Percentiles rank a stretch among this genome's conserved stretches.
Evolutionary conservation across 2,797 vertebrate genomes (phyloP).

Genomic region (Botia kubotai): DNA sequence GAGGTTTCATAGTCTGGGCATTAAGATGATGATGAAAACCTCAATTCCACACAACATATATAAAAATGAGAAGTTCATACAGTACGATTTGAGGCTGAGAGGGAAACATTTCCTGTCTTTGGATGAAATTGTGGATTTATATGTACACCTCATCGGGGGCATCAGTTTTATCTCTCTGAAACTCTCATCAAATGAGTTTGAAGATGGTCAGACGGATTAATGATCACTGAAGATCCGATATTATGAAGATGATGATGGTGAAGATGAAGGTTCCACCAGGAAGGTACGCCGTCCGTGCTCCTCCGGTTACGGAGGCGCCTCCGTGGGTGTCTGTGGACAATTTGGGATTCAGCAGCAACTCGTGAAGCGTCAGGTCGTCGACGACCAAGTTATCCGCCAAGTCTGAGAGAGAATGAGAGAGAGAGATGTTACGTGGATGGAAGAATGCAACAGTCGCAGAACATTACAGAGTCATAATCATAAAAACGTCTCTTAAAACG

Average conservation of each 20-base stretch:
- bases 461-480: background rate
- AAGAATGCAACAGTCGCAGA: background rate
- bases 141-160: conserved; percentile 46
- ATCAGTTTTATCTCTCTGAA: conserved; percentile 37
- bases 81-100: conserved; percentile 42
- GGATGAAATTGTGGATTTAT: conserved; percentile 36
- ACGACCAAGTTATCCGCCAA: conserved; percentile 80
- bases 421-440: background rate
- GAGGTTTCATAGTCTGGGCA: conserved; percentile 8
- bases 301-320: conserved; percentile 66
- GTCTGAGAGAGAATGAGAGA: conserved; percentile 68
- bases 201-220: conserved; percentile 4
- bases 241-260: conserved; percentile 58
- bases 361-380: conserved; percentile 83
- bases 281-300: conserved; percentile 53
- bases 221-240: conserved; percentile 70
- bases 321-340: conserved; percentile 70
- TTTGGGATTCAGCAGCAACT: conserved; percentile 80
- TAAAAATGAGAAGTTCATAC: conserved; percentile 45
- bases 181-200: conserved; percentile 17
- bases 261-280: conserved; percentile 51
- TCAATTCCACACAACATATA: conserved; percentile 28
- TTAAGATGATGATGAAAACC: background rate
- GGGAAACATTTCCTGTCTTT: conserved; percentile 50
- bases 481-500: background rate